Evolutionary conservation across 2,113 vertebrate genomes (phyloP).

Genomic region (Shinisaurus crocodilurus): DNA sequence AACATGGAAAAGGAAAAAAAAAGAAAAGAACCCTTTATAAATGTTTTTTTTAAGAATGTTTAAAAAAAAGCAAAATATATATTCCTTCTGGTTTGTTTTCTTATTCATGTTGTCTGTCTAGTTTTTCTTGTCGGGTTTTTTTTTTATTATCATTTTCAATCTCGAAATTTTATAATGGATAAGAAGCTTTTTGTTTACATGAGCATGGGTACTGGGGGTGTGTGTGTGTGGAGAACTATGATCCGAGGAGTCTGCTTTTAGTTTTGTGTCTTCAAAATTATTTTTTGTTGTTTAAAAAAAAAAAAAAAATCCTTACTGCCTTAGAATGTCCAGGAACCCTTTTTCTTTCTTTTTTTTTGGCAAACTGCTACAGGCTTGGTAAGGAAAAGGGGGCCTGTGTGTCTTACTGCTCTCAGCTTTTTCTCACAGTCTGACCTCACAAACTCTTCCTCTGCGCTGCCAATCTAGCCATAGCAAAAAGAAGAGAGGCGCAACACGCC

Average conservation of each 20-base stretch:
- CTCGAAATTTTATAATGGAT: slow-evolving; percentile 48
- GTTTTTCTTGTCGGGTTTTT: slow-evolving; percentile 49
- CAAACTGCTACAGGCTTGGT: slow-evolving; percentile 12
- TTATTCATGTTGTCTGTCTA: slow-evolving; percentile 60
- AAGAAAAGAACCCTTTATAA: slow-evolving; percentile 65
- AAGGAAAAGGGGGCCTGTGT: background rate
- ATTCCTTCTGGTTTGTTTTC: slow-evolving; percentile 78
- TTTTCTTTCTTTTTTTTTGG: slow-evolving; percentile 6
- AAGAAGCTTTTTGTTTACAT: slow-evolving; percentile 61
- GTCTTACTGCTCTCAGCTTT: slow-evolving; percentile 39
- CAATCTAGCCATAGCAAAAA: slow-evolving; percentile 19
- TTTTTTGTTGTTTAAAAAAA: background rate
- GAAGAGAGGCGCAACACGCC: background rate
- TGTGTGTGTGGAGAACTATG: background rate
- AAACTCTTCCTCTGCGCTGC: slow-evolving; percentile 10
- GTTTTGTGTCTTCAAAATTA: slow-evolving; percentile 61
- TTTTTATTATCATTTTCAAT: slow-evolving; percentile 44
- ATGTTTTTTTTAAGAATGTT: slow-evolving; percentile 71
- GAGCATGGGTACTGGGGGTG: slow-evolving; percentile 46
- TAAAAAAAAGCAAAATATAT: slow-evolving; percentile 67
- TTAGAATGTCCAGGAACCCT: slow-evolving; percentile 57
- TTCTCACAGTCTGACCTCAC: slow-evolving; percentile 34
- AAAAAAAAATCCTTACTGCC: slow-evolving; percentile 39
- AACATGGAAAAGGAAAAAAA: slow-evolving; percentile 42
- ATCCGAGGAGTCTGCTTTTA: background rate